Evolutionary conservation across 2,113 vertebrate species (phyloP), one percentile per base, ranked within the genome.

Genomic region (Odontophorus gujanensis): DNA sequence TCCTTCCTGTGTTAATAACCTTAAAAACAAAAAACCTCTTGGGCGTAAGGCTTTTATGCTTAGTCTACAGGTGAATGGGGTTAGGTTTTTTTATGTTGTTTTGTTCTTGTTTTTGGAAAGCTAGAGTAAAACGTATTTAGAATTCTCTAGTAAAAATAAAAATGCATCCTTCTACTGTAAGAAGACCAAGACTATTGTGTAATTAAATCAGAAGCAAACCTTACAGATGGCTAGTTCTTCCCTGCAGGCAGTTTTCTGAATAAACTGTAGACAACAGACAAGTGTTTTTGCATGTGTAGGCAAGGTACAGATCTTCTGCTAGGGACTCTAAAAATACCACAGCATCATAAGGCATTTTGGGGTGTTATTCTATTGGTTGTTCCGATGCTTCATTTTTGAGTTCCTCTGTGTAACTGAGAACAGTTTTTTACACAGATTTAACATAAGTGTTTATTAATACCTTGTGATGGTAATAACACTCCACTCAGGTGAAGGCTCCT

Each of bases 161-260:
- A 63, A 71, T 11, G 3, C 26, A 59, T 76, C 57, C 55, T 89
- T 89, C 62, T 80, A 63, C 69, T 91, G 18, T 89, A 47, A 88
- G 82, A 78, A 86, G 30, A 81, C 68, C 0, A 0, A 78, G 75
- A 34, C 55, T 83, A 34, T 93, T 83, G 89, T 43, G 18, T 93
- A 81, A 91, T 74, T 63, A 83, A 87, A 72, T 87, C 43, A 72
- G 73, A 81, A 87, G 47, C 69, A 91, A 71, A 34, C 40, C 74
- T 93, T 75, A 48, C 73, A 67, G 51, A 68, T 83, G 85, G 93
- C 47, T 87, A 81, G 74, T 94, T 73, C 40, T 95, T 95, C 76
- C 93, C 87, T 92, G 73, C 87, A 88, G 93, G 85, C 89, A 81
- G 66, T 83, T 86, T 90, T 48, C 62, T n/a, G 65, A 85, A 83